Evolutionary conservation across 2,113 vertebrate species (phyloP).

Genomic region (Calypte anna): DNA sequence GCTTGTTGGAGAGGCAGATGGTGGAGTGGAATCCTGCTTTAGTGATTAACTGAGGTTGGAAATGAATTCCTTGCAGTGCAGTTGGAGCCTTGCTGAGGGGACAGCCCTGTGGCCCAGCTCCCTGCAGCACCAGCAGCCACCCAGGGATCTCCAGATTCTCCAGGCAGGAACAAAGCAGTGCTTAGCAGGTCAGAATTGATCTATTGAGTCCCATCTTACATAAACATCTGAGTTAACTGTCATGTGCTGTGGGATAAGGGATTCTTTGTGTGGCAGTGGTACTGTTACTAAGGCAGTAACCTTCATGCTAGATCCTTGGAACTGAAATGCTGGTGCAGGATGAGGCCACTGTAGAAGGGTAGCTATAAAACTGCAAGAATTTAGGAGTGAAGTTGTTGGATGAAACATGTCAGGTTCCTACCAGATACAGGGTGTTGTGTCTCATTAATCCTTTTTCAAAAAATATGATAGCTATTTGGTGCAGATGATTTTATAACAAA

Average conservation of each 20-base stretch:
- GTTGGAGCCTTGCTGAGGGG: neutral
- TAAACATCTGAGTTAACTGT: constrained; percentile 68
- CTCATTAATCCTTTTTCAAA: neutral
- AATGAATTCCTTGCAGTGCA: neutral
- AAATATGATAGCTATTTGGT: neutral
- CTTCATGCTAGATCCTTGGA: neutral
- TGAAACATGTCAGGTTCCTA: neutral
- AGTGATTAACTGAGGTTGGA: neutral
- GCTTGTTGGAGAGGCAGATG: neutral
- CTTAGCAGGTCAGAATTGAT: constrained; percentile 56
- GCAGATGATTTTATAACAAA: neutral
- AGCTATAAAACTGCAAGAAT: neutral
- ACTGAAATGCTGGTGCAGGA: neutral
- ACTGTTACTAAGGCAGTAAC: constrained; percentile 35
- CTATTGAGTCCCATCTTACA: constrained; percentile 62
- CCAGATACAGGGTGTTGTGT: neutral
- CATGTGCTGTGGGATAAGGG: constrained; percentile 64
- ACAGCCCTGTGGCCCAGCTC: fast-evolving
- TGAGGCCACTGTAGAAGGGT: neutral
- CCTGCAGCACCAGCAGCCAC: neutral
- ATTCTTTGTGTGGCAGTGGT: constrained; percentile 57
- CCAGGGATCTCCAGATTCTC: neutral
- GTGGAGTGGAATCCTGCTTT: neutral
- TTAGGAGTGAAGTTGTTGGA: neutral
- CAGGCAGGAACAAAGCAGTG: neutral